These are phyloP conservation scores for Gryllus bimaculatus DNA, from an alignment of 1,140 invertebrate species.

Conservation along the genomic window DNA sequence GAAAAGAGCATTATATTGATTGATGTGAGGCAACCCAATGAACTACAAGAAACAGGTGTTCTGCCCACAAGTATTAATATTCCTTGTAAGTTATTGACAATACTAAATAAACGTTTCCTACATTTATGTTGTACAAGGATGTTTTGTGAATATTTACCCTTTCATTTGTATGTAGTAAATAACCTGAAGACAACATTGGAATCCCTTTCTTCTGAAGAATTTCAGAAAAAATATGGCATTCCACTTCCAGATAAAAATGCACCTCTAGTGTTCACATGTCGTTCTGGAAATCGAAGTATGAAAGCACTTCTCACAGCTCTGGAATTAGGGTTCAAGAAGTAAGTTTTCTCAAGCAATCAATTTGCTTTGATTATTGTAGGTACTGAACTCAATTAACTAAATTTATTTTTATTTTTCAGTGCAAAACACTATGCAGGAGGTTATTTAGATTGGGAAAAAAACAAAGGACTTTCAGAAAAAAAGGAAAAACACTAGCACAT, in stretches of 20 bases:
- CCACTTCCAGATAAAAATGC: not conserved
- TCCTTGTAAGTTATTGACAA: not conserved
- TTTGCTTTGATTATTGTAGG: not conserved
- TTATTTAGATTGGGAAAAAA: conserved; percentile 33
- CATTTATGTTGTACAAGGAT: too few relatives aligned
- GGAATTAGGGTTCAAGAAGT: not conserved
- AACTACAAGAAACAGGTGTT: not conserved
- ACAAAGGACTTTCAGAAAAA: not conserved
- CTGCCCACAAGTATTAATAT: not conserved
- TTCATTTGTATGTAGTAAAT: not conserved
- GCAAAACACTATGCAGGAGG: conserved; percentile 35
- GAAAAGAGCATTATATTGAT: not conserved
- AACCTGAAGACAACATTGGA: not conserved
- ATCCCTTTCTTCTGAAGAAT: not conserved
- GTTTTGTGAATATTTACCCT: too few relatives aligned
- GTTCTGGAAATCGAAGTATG: not conserved
- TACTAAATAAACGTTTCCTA: too few relatives aligned
- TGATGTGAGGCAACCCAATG: not conserved
- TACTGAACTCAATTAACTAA: not conserved
- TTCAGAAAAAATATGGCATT: not conserved
- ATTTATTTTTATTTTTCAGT: conserved; percentile 26
- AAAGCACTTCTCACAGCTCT: not conserved
- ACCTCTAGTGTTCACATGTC: not conserved
- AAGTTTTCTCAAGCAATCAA: not conserved
- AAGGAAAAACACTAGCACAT: too few relatives aligned